Percentiles rank a stretch among this genome's conserved stretches.
Evolutionary conservation across 1,140 invertebrate species (phyloP).

Genomic region (Ceratina calcarata): DNA sequence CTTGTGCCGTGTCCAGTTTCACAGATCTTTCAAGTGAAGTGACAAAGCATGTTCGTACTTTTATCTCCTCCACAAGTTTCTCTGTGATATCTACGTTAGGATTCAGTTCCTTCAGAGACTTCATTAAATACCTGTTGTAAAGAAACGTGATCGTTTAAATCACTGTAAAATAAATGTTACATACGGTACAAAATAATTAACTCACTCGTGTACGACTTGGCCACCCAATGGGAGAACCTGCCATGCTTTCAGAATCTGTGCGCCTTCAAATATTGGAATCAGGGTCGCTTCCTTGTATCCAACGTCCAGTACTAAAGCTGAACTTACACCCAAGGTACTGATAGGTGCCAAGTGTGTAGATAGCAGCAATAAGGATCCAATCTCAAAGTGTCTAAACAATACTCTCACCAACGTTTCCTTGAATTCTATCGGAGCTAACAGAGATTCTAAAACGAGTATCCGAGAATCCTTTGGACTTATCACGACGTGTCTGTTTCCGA

Average conservation of each 20-base stretch:
- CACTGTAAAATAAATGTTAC: not conserved
- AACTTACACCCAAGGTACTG: conserved; percentile 87
- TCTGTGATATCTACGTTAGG: conserved; percentile 80
- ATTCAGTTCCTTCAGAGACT: conserved; percentile 58
- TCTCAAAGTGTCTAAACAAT: conserved; percentile 95
- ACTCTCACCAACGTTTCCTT: conserved; percentile 94
- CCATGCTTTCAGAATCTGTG: conserved; percentile 90
- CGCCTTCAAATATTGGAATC: conserved; percentile 92
- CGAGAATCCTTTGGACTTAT: conserved; percentile 96
- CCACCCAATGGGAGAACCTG: conserved; percentile 88
- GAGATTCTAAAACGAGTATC: conserved; percentile 94
- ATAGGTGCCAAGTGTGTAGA: conserved; percentile 91
- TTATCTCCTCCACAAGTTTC: conserved; percentile 85
- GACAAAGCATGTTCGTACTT: conserved; percentile 91
- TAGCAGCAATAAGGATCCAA: conserved; percentile 84
- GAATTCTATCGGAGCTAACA: conserved; percentile 90
- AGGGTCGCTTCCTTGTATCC: conserved; percentile 91
- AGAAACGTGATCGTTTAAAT: not conserved
- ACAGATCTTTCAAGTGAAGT: conserved; percentile 86
- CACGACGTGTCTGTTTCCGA: conserved; percentile 86
- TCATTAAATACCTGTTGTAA: conserved; percentile 65
- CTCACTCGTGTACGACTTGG: conserved; percentile 84
- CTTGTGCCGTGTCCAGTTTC: conserved; percentile 80
- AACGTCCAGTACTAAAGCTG: conserved; percentile 91
- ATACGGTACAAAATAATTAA: not conserved